Conservation (phyloP, 2,797 vertebrate species). For the Chaetophractus vellerosus region DNA sequence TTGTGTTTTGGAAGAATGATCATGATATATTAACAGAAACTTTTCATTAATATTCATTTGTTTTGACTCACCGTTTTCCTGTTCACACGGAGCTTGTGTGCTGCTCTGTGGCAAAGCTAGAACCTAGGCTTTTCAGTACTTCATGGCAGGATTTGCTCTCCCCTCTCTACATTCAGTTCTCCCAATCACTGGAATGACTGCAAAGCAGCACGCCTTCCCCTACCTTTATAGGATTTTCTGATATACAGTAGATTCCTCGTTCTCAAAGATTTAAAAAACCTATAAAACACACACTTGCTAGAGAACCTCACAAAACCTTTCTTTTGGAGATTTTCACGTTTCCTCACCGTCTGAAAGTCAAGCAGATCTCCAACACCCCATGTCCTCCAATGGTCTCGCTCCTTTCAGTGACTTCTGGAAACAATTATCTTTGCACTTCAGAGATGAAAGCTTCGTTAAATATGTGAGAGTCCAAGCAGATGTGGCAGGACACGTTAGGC, state of each 20-base stretch:
- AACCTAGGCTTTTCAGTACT: neutral
- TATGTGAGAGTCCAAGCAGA: slow-evolving; percentile 82
- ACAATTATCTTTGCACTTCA: slow-evolving; percentile 86
- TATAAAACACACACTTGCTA: slow-evolving; percentile 49
- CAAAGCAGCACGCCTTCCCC: neutral
- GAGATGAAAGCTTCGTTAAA: slow-evolving; percentile 88
- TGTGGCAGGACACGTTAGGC: slow-evolving; percentile 78
- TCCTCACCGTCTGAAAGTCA: slow-evolving; percentile 12
- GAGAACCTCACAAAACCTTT: slow-evolving; percentile 60
- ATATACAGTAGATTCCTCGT: slow-evolving; percentile 11
- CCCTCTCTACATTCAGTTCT: neutral
- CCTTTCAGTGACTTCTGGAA: slow-evolving; percentile 84
- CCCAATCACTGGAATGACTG: neutral
- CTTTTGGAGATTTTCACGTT: slow-evolving; percentile 62
- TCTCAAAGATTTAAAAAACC: slow-evolving; percentile 20
- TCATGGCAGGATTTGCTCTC: neutral
- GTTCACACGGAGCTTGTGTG: neutral
- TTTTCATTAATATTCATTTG: neutral
- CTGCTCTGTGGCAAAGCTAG: neutral
- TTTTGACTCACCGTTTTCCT: neutral
- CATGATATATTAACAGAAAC: neutral
- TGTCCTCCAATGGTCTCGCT: neutral
- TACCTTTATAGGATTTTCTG: neutral
- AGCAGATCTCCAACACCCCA: neutral
- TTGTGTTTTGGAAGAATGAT: neutral